phyloP scores from a whole-genome alignment of 2,797 vertebrate species.

The Macroramphosus scolopax region DNA sequence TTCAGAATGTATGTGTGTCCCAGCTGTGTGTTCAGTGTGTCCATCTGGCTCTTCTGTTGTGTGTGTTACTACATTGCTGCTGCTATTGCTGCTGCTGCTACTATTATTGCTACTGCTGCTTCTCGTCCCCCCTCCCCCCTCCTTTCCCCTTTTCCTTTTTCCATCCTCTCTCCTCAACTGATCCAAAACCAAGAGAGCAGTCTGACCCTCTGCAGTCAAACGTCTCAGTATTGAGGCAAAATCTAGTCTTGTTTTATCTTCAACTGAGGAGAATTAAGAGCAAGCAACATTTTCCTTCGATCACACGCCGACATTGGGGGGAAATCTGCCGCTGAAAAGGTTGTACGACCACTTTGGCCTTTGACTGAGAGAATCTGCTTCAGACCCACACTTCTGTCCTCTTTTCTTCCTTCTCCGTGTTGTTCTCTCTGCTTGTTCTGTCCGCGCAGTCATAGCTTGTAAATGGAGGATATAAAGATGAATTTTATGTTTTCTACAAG shows the following conservation, averaged over 20 bases:
- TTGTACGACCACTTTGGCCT: conserved; percentile 36
- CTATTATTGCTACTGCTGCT: conserved; percentile 74
- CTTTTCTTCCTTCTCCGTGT: conserved; percentile 9
- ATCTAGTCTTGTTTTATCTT: not conserved
- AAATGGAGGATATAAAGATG: conserved; percentile 72
- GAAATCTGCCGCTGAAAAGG: not conserved
- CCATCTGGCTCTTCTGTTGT: conserved; percentile 21
- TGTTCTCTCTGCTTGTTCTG: conserved; percentile 62
- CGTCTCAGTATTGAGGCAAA: conserved; percentile 12
- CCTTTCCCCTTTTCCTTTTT: conserved; percentile 1
- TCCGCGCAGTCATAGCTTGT: conserved; percentile 67
- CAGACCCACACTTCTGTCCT: conserved; percentile 12
- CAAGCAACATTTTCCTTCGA: conserved; percentile 4
- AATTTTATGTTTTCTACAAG: conserved; percentile 72
- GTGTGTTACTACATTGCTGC: conserved; percentile 71
- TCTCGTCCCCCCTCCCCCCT: conserved; percentile 39
- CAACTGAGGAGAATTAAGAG: not conserved
- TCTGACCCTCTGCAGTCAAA: conserved; percentile 5
- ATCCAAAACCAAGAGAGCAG: not conserved
- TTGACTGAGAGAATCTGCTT: conserved; percentile 42
- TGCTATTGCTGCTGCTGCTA: conserved; percentile 70
- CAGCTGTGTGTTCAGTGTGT: conserved; percentile 19
- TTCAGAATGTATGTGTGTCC: conserved; percentile 35
- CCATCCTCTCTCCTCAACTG: not conserved
- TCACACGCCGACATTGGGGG: not conserved